Evolutionary conservation across 37 sponge, comb jelly and placozoan genomes (phyloP).

Genomic region (Ephydatia muelleri): DNA sequence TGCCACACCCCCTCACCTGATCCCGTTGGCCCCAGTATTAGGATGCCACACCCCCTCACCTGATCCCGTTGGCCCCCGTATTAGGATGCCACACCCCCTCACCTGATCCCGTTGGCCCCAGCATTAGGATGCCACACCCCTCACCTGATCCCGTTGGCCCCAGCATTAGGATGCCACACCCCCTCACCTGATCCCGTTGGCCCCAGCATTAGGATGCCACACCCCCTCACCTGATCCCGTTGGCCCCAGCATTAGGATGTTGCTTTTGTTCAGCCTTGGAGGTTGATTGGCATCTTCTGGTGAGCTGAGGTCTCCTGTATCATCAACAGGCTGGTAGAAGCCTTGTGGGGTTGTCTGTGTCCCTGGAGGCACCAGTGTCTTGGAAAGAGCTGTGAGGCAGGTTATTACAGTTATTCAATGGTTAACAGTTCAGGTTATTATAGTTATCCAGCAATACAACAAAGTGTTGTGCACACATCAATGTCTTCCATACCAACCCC

Average conservation of each 20-base stretch:
- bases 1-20: no score
- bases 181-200: background rate
- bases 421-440: background rate
- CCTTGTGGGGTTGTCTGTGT: background rate
- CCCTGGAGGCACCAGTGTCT: slow-evolving; percentile 3
- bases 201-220: background rate
- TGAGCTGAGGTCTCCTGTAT: background rate
- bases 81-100: no score
- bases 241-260: slow-evolving; percentile 95
- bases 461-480: background rate
- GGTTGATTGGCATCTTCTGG: background rate
- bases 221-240: slow-evolving; percentile 90
- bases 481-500: background rate
- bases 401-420: slow-evolving; percentile 17
- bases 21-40: no score
- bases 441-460: slow-evolving; percentile 25
- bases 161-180: no score
- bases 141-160: no score
- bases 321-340: background rate
- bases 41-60: no score
- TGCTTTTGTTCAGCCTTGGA: slow-evolving; percentile 88
- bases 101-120: no score
- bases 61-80: no score
- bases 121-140: no score
- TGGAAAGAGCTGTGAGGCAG: background rate